Base-by-base conservation (phyloP, 2,797 vertebrate species). In the Eurystomus glaucurus region DNA sequence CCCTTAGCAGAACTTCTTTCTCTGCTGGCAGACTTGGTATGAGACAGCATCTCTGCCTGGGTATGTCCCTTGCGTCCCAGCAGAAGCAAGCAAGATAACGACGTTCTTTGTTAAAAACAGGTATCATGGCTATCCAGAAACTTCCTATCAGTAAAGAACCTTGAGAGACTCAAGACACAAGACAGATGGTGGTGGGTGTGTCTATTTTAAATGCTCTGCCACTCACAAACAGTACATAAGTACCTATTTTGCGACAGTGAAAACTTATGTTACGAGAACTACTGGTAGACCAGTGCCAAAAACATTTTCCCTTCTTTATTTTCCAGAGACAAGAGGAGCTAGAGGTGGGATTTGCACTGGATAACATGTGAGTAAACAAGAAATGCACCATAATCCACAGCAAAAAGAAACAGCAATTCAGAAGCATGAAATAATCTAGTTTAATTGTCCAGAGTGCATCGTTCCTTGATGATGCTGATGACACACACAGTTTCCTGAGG, bases 331-430 rank as follows among this genome's bases (percentile, higher is more conserved):
- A 39, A 17, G 98, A 98, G 75, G 97, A 98, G 76, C 94, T 99
- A 69, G 98, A 98, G 84, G 88, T 99, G 50, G 98, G 98, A 54
- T 99, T 99, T 96, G 94, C 98, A 61, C 78, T 99, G 81, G 97
- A 97, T 58, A 88, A 98, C n/a, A 98, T 98, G 99, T 99, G 80
- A 98, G 97, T 97, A 95, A 88, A 66, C 11, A 18, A 33, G n/a
- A 92, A 74, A 75, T 43, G 15, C 50, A 74, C 57, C 11, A 37
- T 62, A 57, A 72, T 65, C 55, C 81, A 25, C 71, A 71, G 50
- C 7, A 85, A 80, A 89, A 86, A 84, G n/a, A 45, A 88, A 10
- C 15, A 55, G 35, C 39, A 80, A 29, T 57, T 91, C 35, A 92
- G 50, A 91, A 14, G 17, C 82, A 52, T 71, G 25, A 78, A 91